Evolutionary conservation across 2,888 invertebrate species (phyloP).

Genomic region (Biston stratarius): DNA sequence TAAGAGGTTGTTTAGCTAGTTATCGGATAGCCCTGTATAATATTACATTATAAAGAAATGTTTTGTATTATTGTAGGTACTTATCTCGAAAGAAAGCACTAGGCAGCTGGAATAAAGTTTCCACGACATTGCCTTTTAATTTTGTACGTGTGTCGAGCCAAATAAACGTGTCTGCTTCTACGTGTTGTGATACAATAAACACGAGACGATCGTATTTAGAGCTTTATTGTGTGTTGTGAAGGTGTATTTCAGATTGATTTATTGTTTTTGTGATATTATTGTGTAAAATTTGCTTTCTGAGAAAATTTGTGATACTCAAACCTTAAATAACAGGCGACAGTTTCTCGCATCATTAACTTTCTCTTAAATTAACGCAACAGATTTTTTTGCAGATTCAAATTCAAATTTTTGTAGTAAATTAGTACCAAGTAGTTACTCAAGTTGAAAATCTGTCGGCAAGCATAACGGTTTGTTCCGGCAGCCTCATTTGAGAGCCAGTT

Average conservation of each 20-base stretch:
- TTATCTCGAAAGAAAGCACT: slow-evolving; percentile 1
- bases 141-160: slow-evolving; percentile 10
- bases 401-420: no score
- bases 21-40: not conserved
- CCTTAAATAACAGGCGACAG: no score
- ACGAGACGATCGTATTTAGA: not conserved
- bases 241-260: not conserved
- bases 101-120: slow-evolving; percentile 9
- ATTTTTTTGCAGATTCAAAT: no score
- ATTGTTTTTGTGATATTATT: no score
- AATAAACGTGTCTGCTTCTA: slow-evolving; percentile 1
- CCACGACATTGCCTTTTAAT: slow-evolving; percentile 20
- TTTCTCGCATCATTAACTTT: no score
- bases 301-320: no score
- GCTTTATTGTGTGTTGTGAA: not conserved
- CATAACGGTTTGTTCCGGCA: no score
- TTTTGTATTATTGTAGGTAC: not conserved
- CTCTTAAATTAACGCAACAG: no score
- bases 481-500: no score
- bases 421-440: no score
- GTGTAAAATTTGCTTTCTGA: not conserved
- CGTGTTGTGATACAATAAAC: not conserved
- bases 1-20: no score
- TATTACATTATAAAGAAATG: not conserved
- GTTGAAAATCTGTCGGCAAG: no score